Evolutionary conservation across 2,888 invertebrate species (phyloP), one percentile per base, ranked within the genome.

Genomic region (Sarcophaga variegata): DNA sequence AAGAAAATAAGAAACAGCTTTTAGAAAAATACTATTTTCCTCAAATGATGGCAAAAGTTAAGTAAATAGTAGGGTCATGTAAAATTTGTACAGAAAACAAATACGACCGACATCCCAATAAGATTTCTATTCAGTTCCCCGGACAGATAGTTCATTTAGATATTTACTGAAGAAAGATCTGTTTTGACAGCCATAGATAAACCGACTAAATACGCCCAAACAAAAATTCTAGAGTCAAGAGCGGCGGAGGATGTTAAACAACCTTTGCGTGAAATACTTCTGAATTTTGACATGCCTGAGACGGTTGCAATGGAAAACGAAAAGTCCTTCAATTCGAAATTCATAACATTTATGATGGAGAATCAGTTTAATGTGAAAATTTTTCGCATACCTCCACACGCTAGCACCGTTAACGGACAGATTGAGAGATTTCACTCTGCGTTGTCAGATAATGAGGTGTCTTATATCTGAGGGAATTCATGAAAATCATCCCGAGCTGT

Each of bases 1-100:
- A 14, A 54, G 63, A 83, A 75, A 79, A 82, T 37, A 22, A 59
- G 49, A 12, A 81, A 78, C 22, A 69, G 78, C 12, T 63, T 14
- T 8, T 47, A 4, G 47, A 47, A 12, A 47, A 12, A 47, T 47
- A 12, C 47, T 47, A 47, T 4, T 47, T 47, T 12, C 47, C 47
- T 47, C 47, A 47, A 47, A 47, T 47, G 3, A 47, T 47, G 47
- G 47, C 47, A 47, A 47, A 47, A 0, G 22, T 22, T 22, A 22
- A 22, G 47, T 54, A n/a, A n/a, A 47, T 79, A 22, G 17, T 49
- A 37, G 20, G 72, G 12, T 17, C 70, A 62, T 63, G 70, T 64
- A 27, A 37, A 47, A 25, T 47, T 22, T 59, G 62, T 67, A 45
- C 60, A 45, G 67, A 69, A 69, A 45, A 45, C 17, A 69, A 69